phyloP scores from a whole-genome alignment of 1,140 invertebrate species.

The Reticulitermes speratus region DNA sequence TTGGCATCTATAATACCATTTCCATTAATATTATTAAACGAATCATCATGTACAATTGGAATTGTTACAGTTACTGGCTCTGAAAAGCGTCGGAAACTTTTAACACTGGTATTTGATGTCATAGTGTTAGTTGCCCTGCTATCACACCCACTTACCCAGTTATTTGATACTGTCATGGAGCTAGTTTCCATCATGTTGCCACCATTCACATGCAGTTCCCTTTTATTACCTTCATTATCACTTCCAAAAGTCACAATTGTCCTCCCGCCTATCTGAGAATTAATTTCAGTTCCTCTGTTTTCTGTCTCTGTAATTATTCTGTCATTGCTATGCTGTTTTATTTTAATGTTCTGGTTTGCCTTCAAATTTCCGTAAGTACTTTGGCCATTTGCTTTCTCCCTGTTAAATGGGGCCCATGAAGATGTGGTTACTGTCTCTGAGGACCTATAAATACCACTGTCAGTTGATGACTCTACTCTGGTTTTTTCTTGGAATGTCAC shows the following conservation, averaged over 20 bases:
- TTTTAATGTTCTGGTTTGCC: constrained; percentile 2
- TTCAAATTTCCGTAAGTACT: neutral
- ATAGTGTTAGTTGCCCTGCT: neutral
- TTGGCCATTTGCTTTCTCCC: neutral
- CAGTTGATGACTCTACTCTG: constrained; percentile 55
- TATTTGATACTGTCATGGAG: neutral
- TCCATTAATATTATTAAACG: neutral
- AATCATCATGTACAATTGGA: constrained; percentile 31
- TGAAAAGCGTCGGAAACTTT: constrained; percentile 18
- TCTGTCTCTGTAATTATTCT: constrained; percentile 16
- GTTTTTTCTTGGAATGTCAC: constrained; percentile 37
- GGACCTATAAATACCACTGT: constrained; percentile 69
- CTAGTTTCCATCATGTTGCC: neutral
- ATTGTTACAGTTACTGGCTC: constrained; percentile 30
- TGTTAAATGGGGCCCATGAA: constrained; percentile 19
- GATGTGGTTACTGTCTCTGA: constrained; percentile 54
- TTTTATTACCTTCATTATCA: neutral
- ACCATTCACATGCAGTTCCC: neutral
- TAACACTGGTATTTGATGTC: neutral
- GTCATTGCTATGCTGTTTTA: constrained; percentile 18
- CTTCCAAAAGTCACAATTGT: constrained; percentile 36
- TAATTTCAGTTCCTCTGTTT: constrained; percentile 23
- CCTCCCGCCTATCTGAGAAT: constrained; percentile 31
- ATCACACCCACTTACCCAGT: neutral
- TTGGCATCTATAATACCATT: constrained; percentile 13